Evolutionary conservation across 1,140 invertebrate species (phyloP), one percentile per base, ranked within the genome.

Genomic region (Sminthurinus signatus): DNA sequence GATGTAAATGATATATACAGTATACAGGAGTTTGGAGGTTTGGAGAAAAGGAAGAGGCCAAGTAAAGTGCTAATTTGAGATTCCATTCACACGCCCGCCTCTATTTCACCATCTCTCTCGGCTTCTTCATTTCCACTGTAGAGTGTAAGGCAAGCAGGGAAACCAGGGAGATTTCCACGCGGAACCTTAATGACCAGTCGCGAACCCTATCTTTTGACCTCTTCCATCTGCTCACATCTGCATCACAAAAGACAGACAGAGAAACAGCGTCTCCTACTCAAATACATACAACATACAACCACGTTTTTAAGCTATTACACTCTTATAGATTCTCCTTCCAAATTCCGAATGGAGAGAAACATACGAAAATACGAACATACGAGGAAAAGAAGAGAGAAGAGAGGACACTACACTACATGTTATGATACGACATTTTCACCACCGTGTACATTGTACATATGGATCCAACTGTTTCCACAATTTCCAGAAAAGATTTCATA

Each of bases 21-120:
- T n/a, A n/a, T n/a, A n/a, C n/a, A 29, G 51, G 21, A 48, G 36
- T 27, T 25, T 56, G 50, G 44, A 31, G n/a, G 23, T 17, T 5
- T 21, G 19, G 25, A 5, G 44, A 50, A 25, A 17, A n/a, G 39
- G 8, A 31, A 29, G 8, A 25, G 42, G 52, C 10, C 2, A 60
- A 36, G 39, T 51, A 67, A 67, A 67, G 65, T 67, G 65, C 65
- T 67, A 67, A 67, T 67, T 67, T 67, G 52, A 60, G 42, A 67
- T 67, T 67, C 65, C 57, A 63, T 63, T 63, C 65, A 67, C 65
- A 67, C 48, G 50, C 56, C 60, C 39, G 27, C 39, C 42, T 60
- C 21, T 60, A 62, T n/a, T n/a, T n/a, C n/a, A n/a, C n/a, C n/a
- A n/a, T n/a, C n/a, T n/a, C n/a, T n/a, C 55, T 67, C 62, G 65